Percentiles rank a stretch among this genome's conserved stretches.
phyloP scores from a whole-genome alignment of 2,888 invertebrate species.

The Magallana nippona region DNA sequence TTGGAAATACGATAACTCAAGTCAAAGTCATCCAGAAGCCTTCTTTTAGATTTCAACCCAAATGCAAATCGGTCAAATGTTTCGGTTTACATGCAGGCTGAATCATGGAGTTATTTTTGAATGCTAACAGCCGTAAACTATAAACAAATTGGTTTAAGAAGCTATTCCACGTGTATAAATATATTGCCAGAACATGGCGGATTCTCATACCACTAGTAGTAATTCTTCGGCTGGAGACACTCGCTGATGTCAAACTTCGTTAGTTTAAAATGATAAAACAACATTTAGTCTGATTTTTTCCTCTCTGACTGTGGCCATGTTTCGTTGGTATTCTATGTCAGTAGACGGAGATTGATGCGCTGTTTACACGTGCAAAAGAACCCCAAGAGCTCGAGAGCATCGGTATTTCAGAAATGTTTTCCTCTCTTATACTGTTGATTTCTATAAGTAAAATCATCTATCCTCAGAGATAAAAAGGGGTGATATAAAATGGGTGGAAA shows the following conservation, averaged over 20 bases:
- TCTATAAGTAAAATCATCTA: neutral
- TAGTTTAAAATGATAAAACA: conserved; percentile 35
- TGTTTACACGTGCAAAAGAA: conserved; percentile 4
- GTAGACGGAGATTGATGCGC: neutral
- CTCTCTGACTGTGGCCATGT: conserved; percentile 10
- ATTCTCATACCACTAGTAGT: neutral
- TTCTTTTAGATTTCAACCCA: neutral
- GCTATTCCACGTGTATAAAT: neutral
- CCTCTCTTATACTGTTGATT: neutral
- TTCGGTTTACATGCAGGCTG: neutral
- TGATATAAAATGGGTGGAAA: neutral
- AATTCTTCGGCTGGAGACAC: neutral
- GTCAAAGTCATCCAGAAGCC: neutral
- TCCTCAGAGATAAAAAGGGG: neutral
- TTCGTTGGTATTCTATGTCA: conserved; percentile 20
- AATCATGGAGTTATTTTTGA: conserved; percentile 7
- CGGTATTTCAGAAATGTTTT: conserved; percentile 23
- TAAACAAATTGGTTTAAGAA: conserved; percentile 21
- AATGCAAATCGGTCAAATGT: conserved; percentile 7
- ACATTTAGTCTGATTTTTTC: neutral
- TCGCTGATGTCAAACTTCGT: conserved; percentile 5
- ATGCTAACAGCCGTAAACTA: neutral
- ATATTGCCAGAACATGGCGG: neutral
- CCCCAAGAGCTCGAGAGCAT: conserved; percentile 1
- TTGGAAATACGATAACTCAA: too few species aligned